Percentiles rank a stretch among this genome's conserved stretches.
Conservation (phyloP, 2,113 vertebrate species). For the Onychostruthus taczanowskii region DNA sequence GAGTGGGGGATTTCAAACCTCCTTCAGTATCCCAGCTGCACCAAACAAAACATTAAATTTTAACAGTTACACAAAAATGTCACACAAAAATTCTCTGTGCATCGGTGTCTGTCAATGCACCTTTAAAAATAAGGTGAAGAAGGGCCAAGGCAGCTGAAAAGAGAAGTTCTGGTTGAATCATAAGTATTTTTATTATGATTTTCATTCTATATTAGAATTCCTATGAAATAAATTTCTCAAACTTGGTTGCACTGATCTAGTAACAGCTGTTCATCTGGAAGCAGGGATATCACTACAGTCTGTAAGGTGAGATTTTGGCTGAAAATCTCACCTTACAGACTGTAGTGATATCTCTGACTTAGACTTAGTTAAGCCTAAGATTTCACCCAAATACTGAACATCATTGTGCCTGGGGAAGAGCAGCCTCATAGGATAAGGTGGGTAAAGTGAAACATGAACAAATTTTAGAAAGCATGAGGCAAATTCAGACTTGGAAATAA, state of each 20-base stretch:
- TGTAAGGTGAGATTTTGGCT: background rate
- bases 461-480: background rate
- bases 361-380: too few relatives aligned
- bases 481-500: background rate
- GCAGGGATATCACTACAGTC: background rate
- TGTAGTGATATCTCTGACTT: too few relatives aligned
- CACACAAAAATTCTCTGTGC: background rate
- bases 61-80: background rate
- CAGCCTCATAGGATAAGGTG: background rate
- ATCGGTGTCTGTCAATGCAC: background rate
- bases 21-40: background rate
- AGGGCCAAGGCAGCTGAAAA: background rate
- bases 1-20: background rate
- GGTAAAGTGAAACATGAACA: background rate
- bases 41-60: background rate
- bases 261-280: background rate
- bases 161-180: background rate
- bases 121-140: background rate
- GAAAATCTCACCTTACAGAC: background rate
- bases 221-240: background rate
- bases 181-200: background rate
- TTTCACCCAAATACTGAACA: background rate
- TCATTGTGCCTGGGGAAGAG: accelerated
- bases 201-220: background rate
- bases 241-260: background rate